Percentiles rank a stretch among this genome's conserved stretches.
Evolutionary conservation across 1,140 invertebrate species (phyloP).

Genomic region (Drosophila novamexicana): DNA sequence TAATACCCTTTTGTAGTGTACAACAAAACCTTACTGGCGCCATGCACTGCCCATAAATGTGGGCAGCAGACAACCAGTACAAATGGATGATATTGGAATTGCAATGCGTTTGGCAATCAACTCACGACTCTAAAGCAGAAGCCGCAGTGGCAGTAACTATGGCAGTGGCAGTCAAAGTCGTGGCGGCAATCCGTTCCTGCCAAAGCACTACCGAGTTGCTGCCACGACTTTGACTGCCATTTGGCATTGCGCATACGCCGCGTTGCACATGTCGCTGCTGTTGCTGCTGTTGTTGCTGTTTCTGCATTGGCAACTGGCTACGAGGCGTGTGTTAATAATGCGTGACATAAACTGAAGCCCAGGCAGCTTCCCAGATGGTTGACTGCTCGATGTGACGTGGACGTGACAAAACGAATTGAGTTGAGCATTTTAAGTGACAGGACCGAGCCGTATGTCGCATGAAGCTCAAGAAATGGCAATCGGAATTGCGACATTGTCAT

Average conservation of each 20-base stretch:
- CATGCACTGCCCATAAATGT: conserved; percentile 28
- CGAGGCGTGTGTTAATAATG: conserved; percentile 78
- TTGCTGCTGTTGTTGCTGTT: not conserved
- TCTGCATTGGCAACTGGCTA: conserved; percentile 12
- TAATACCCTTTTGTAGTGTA: not conserved
- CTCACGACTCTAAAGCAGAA: conserved; percentile 61
- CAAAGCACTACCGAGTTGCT: conserved; percentile 27
- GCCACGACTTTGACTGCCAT: conserved; percentile 17
- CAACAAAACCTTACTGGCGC: not conserved
- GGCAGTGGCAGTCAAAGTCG: conserved; percentile 2
- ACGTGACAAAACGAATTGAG: conserved; percentile 73
- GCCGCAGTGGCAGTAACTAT: not conserved
- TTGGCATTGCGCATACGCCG: conserved; percentile 72
- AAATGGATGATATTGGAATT: conserved; percentile 47
- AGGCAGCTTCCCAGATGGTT: conserved; percentile 40
- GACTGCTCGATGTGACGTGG: conserved; percentile 44
- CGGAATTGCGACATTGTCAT: conserved; percentile 56
- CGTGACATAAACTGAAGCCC: conserved; percentile 75
- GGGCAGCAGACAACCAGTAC: conserved; percentile 22
- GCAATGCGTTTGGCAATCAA: conserved; percentile 76
- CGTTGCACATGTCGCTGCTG: conserved; percentile 61
- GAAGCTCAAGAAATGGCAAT: conserved; percentile 41
- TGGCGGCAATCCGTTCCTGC: conserved; percentile 9
- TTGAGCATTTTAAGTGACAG: conserved; percentile 78
- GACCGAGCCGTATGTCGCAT: conserved; percentile 13